phyloP scores from a whole-genome alignment of 2,888 invertebrate species.

The Ophion costatus region DNA sequence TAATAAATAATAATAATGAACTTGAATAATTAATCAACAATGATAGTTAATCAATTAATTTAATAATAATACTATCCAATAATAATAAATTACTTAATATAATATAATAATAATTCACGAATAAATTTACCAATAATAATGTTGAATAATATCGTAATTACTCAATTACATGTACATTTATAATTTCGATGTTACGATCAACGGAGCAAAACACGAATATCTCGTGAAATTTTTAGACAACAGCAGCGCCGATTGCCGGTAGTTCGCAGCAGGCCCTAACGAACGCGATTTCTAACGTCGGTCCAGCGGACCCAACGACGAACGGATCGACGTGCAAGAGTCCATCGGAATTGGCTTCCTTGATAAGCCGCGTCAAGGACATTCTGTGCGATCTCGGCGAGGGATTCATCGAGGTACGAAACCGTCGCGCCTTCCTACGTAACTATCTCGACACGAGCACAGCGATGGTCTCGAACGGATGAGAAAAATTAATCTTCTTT shows the following conservation, averaged over 20 bases:
- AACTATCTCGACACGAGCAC: neutral
- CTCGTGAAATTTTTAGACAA: constrained; percentile 57
- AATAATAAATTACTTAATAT: too few relatives aligned
- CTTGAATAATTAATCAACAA: too few relatives aligned
- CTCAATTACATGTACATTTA: too few relatives aligned
- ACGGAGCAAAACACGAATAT: too few relatives aligned
- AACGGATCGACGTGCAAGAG: constrained; percentile 53
- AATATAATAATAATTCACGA: too few relatives aligned
- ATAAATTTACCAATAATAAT: neutral
- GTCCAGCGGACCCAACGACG: constrained; percentile 9
- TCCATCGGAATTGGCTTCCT: constrained; percentile 78
- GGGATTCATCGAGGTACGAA: constrained; percentile 86
- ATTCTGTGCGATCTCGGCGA: constrained; percentile 93
- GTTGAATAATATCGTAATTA: too few relatives aligned
- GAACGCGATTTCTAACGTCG: constrained; percentile 16
- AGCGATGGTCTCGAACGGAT: neutral
- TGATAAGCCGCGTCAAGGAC: constrained; percentile 89
- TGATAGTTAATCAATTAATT: too few relatives aligned
- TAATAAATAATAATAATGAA: too few relatives aligned
- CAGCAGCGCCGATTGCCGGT: constrained; percentile 68
- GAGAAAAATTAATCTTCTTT: neutral
- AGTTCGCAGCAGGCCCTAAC: constrained; percentile 52
- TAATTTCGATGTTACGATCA: too few relatives aligned
- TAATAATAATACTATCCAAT: too few relatives aligned
- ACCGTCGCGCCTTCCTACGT: neutral